A percentile compares a stretch with the other conserved stretches of the same genome.
These are phyloP conservation scores for Diploptera punctata DNA, from an alignment of 2,888 invertebrate genomes.

Conservation along the genomic window DNA sequence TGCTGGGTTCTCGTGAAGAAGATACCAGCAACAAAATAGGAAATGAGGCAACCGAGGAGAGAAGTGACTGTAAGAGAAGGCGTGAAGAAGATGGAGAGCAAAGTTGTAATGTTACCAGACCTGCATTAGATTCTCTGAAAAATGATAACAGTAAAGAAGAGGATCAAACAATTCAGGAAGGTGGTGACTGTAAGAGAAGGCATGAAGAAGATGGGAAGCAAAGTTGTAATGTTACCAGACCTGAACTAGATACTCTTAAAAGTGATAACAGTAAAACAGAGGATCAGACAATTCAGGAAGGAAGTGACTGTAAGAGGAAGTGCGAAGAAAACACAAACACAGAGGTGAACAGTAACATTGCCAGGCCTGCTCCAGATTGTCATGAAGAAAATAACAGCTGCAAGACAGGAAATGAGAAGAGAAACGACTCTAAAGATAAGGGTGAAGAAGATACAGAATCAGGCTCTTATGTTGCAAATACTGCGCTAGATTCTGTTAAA, in stretches of 20 bases:
- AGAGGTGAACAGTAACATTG: conserved; percentile 42
- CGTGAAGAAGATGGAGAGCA: conserved; percentile 27
- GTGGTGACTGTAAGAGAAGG: too few species aligned
- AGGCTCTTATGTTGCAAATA: too few species aligned
- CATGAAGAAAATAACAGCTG: conserved; percentile 49
- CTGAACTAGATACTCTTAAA: conserved; percentile 49
- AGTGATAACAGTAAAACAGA: conserved; percentile 46
- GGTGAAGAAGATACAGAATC: too few species aligned
- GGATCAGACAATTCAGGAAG: too few species aligned
- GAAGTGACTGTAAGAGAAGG: too few species aligned
- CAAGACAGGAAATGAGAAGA: neutral
- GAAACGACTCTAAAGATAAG: neutral
- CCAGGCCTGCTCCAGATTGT: conserved; percentile 49
- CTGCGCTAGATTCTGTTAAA: too few species aligned
- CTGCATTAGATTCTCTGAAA: conserved; percentile 49
- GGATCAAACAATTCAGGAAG: too few species aligned
- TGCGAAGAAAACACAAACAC: conserved; percentile 20
- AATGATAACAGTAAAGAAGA: conserved; percentile 46
- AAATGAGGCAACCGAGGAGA: too few species aligned
- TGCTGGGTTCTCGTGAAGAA: conserved; percentile 49
- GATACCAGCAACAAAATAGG: conserved; percentile 44
- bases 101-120: too few species aligned
- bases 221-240: too few species aligned
- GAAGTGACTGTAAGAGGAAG: too few species aligned
- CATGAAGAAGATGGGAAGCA: conserved; percentile 26